Percentiles rank a stretch among this genome's conserved stretches.
Conservation (phyloP, 1,140 invertebrate genomes). For the Charaxes varanes region DNA sequence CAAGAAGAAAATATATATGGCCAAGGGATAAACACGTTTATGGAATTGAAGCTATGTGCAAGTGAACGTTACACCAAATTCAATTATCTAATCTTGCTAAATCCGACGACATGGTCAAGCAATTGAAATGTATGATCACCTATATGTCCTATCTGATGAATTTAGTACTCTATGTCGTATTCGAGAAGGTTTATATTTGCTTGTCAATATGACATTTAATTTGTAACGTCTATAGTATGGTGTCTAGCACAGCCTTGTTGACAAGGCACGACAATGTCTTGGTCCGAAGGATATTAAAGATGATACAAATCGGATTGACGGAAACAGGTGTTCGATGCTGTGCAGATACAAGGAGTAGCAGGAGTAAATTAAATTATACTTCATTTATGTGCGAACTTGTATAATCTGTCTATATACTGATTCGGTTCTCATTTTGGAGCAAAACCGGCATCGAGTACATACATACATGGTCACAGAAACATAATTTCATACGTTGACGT, state of each 20-base stretch:
- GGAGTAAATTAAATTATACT: no score
- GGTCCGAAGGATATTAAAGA: background rate
- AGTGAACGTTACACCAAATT: conserved; percentile 7
- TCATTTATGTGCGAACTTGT: no score
- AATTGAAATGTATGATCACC: conserved; percentile 10
- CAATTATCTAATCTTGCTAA: conserved; percentile 12
- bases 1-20: no score
- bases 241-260: conserved; percentile 1
- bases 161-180: background rate
- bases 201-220: background rate
- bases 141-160: background rate
- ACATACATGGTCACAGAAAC: no score
- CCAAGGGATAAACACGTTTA: no score
- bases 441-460: no score
- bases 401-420: no score
- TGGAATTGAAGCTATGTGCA: no score
- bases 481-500: no score
- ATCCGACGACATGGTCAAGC: conserved; percentile 10
- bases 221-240: background rate
- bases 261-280: background rate
- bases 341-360: no score
- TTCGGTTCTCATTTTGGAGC: no score
- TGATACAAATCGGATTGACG: background rate
- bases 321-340: no score
- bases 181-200: background rate